These are phyloP conservation scores for Meloidogyne exigua DNA, from an alignment of 1,140 invertebrate species.

Conservation along the genomic window DNA sequence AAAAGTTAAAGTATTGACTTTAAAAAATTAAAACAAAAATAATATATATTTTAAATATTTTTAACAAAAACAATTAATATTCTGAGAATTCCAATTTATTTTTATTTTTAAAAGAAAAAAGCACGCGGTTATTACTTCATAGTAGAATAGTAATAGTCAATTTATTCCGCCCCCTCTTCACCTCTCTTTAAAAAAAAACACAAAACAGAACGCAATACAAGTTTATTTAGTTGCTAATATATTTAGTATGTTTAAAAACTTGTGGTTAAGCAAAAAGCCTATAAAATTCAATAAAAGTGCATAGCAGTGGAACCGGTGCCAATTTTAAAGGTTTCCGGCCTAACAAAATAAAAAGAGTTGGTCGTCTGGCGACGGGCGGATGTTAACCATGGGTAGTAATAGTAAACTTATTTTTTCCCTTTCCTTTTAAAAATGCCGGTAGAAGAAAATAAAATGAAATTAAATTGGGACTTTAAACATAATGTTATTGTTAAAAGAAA, in stretches of 20 bases:
- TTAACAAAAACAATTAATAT: not conserved
- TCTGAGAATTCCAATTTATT: not conserved
- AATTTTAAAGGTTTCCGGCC: not conserved
- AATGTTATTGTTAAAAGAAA: too few relatives aligned
- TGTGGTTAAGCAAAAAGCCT: not conserved
- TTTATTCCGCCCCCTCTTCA: not conserved
- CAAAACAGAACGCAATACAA: not conserved
- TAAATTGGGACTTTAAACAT: not conserved
- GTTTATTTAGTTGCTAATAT: not conserved
- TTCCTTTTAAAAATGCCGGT: not conserved
- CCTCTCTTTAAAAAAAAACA: not conserved
- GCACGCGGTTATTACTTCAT: not conserved
- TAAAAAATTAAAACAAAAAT: too few relatives aligned
- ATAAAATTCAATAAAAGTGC: not conserved
- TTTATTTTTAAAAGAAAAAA: not conserved
- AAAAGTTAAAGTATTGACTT: not conserved
- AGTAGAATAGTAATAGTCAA: not conserved
- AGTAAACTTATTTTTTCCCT: not conserved
- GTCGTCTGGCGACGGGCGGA: not conserved
- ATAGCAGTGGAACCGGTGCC: not conserved
- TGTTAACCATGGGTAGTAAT: not conserved
- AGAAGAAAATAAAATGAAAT: not conserved
- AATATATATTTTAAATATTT: too few relatives aligned
- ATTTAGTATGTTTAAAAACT: not conserved
- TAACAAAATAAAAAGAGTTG: not conserved